Percentiles rank a stretch among this genome's conserved stretches.
phyloP scores from a whole-genome alignment of 2,888 invertebrate species.

The Zygothrica quintamaculata region DNA sequence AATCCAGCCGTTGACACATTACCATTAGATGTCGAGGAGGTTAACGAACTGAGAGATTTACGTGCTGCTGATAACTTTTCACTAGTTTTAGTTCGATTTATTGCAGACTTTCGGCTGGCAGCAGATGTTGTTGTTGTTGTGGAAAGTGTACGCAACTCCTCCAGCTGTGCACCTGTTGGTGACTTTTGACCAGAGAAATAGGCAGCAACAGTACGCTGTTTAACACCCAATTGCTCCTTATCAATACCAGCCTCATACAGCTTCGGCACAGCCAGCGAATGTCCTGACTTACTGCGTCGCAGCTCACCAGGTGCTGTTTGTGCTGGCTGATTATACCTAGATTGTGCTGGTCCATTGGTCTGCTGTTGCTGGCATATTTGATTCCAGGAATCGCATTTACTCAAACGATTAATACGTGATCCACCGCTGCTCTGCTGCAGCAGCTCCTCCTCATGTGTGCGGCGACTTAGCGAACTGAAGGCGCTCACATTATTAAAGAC shows the following conservation, averaged over 20 bases:
- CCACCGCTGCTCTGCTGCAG: conserved; percentile 42
- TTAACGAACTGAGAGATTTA: conserved; percentile 78
- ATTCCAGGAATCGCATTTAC: conserved; percentile 93
- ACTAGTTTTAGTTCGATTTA: conserved; percentile 85
- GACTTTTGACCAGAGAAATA: conserved; percentile 87
- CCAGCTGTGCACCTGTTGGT: conserved; percentile 68
- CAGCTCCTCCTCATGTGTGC: conserved; percentile 53
- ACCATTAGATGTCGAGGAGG: conserved; percentile 59
- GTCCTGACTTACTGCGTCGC: conserved; percentile 89
- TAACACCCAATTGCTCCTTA: conserved; percentile 88
- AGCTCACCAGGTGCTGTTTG: conserved; percentile 50
- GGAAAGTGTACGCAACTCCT: conserved; percentile 53
- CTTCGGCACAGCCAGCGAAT: conserved; percentile 90
- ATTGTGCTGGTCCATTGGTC: conserved; percentile 15
- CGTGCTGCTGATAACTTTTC: conserved; percentile 85
- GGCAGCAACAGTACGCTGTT: conserved; percentile 90
- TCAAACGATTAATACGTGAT: conserved; percentile 83
- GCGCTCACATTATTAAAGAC: conserved; percentile 83
- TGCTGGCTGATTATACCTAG: conserved; percentile 36
- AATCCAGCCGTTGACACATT: conserved; percentile 63
- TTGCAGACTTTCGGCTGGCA: conserved; percentile 72
- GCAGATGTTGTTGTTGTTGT: conserved; percentile 43
- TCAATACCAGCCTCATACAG: conserved; percentile 92
- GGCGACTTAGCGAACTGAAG: conserved; percentile 81
- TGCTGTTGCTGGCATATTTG: conserved; percentile 86